Evolutionary conservation across 2,113 vertebrate genomes (phyloP).

Genomic region (Typhlomys cinereus): DNA sequence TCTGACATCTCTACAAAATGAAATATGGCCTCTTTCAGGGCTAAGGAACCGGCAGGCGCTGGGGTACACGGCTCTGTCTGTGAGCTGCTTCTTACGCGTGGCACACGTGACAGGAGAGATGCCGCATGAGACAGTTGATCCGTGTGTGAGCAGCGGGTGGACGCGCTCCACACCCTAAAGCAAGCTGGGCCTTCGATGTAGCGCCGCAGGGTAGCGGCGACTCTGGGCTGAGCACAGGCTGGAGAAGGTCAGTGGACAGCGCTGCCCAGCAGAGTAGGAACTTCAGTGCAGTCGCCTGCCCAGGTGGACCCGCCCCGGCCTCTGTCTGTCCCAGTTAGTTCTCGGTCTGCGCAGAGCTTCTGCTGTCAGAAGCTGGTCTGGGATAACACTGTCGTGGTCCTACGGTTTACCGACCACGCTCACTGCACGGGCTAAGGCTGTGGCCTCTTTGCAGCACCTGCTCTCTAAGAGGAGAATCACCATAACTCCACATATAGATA

Average conservation of each 20-base stretch:
- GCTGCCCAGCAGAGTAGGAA: not conserved
- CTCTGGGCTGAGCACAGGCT: not conserved
- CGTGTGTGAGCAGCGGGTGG: no score
- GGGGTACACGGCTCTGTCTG: not conserved
- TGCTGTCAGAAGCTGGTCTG: not conserved
- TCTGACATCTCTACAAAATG: constrained; percentile 3
- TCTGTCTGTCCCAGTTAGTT: not conserved
- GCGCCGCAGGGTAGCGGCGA: no score
- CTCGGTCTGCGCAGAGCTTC: not conserved
- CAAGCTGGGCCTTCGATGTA: no score
- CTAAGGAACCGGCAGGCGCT: not conserved
- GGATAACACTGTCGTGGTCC: not conserved
- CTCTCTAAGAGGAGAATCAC: constrained; percentile 43
- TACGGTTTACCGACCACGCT: not conserved
- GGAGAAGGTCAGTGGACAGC: no score
- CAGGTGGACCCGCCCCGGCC: not conserved
- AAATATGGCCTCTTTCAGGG: constrained; percentile 7
- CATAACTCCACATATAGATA: constrained; percentile 65
- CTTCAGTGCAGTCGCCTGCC: not conserved
- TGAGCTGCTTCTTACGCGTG: not conserved
- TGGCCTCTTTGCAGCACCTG: constrained; percentile 6
- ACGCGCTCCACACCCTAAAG: no score
- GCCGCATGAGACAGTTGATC: no score
- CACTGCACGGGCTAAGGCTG: not conserved
- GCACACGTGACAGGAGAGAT: no score